Conservation (phyloP, 2,888 invertebrate species). For the Hirudinaria manillensis region DNA sequence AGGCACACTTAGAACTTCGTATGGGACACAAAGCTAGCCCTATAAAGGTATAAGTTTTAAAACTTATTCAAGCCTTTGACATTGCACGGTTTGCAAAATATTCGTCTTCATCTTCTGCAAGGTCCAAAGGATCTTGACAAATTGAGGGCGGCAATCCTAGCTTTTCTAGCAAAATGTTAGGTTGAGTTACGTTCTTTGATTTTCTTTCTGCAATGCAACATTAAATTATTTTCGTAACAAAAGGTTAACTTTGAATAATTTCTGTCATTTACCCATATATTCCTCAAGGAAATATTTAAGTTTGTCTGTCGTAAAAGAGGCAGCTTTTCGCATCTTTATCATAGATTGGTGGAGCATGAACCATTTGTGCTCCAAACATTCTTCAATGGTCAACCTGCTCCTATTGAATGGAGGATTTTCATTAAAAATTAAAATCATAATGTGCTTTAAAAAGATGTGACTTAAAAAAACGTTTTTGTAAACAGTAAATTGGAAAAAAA, state of each 20-base stretch:
- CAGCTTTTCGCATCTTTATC: constrained; percentile 82
- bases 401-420: constrained; percentile 57
- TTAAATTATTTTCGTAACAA: background rate
- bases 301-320: constrained; percentile 65
- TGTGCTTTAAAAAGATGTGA: too few relatives aligned
- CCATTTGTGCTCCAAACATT: constrained; percentile 94
- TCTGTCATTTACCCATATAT: constrained; percentile 60
- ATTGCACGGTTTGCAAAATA: constrained; percentile 26
- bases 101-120: constrained; percentile 25
- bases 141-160: background rate
- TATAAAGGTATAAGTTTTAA: background rate
- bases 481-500: background rate
- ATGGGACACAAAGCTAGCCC: too few relatives aligned
- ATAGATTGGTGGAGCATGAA: constrained; percentile 83
- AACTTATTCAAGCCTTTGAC: constrained; percentile 10
- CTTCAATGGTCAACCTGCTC: constrained; percentile 86
- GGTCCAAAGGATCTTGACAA: background rate
- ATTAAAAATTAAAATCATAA: background rate
- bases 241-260: background rate
- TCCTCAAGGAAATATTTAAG: constrained; percentile 67
- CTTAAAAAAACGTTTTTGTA: constrained; percentile 29
- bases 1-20: too few relatives aligned
- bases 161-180: constrained; percentile 10
- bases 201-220: background rate
- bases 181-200: background rate